Evolutionary conservation across 2,797 vertebrate species (phyloP), one percentile per base, ranked within the genome.

Genomic region (Mallotus villosus): DNA sequence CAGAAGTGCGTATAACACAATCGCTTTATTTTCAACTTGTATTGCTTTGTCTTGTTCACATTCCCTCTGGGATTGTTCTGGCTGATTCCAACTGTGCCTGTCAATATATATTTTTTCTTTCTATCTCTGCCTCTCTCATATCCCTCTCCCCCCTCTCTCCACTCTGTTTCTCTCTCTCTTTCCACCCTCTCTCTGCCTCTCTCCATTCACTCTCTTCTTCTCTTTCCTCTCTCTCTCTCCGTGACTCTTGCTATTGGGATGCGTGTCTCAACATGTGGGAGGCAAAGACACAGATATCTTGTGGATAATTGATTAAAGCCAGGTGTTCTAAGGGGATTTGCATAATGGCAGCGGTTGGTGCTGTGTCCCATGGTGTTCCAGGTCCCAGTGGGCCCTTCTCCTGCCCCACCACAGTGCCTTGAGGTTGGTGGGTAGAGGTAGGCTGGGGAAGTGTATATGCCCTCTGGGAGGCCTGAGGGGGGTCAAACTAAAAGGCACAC

Each of bases 241-340:
- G 4, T 5, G 25, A 49, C 34, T 73, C 37, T 53, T 16, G 51
- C n/a, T 14, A 12, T n/a, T 12, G 21, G 16, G 57, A 22, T 58
- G 14, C 51, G 19, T 62, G 68, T 21, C 67, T 64, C 72, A 68
- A 78, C 81, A 71, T 80, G 74, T 71, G 78, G 57, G 61, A 69
- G 76, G 75, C 63, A 65, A 69, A 79, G 67, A 69, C 27, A 41
- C 60, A 2, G 65, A 4, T 72, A 78, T 75, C 0, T 49, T 78
- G 78, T 78, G 84, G 84, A 87, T 88, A 87, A 82, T 75, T 84
- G 78, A 89, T 88, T 88, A 82, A 85, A 89, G 87, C 82, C 84
- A 85, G 85, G 55, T 64, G 58, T 83, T 68, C 76, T 41, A 72
- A 82, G 63, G 74, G 66, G 78, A 81, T 64, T 59, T 32, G 1